Evolutionary conservation across 1,140 invertebrate genomes (phyloP).

Genomic region (Trinorchestia longiramus): DNA sequence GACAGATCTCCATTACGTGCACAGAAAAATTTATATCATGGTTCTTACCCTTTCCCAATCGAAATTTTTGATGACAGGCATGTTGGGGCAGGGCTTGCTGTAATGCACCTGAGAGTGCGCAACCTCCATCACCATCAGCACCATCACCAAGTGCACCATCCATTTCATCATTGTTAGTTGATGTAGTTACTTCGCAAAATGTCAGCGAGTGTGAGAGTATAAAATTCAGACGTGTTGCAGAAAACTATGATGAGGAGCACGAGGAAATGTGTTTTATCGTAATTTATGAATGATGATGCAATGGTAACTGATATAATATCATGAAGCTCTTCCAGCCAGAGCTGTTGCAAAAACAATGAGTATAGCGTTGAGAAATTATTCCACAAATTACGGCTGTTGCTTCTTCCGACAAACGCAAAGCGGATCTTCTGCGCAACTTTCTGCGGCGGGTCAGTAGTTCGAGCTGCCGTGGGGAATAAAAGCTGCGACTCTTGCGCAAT

Average conservation of each 20-base stretch:
- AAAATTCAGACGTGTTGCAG: no score
- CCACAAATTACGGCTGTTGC: not conserved
- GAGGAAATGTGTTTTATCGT: no score
- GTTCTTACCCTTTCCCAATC: conserved; percentile 57
- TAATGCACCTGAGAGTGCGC: conserved; percentile 57
- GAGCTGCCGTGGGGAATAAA: not conserved
- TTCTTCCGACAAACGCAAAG: not conserved
- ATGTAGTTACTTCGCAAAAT: not conserved
- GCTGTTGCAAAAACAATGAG: not conserved
- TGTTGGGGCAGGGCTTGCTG: conserved; percentile 56
- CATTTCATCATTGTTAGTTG: not conserved
- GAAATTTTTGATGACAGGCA: conserved; percentile 62
- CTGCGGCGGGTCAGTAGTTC: not conserved
- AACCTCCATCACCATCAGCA: not conserved
- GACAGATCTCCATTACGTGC: no score
- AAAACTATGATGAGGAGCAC: not conserved
- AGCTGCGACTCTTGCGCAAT: not conserved
- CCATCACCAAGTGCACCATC: not conserved
- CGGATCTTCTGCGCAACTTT: not conserved
- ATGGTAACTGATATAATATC: no score
- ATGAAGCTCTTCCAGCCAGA: not conserved
- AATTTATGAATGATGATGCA: no score
- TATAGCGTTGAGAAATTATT: not conserved
- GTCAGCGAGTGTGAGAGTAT: not conserved
- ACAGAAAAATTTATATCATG: not conserved